These are phyloP conservation scores for Conus betulinus DNA, from an alignment of 1,140 invertebrate species.

Conservation along the genomic window DNA sequence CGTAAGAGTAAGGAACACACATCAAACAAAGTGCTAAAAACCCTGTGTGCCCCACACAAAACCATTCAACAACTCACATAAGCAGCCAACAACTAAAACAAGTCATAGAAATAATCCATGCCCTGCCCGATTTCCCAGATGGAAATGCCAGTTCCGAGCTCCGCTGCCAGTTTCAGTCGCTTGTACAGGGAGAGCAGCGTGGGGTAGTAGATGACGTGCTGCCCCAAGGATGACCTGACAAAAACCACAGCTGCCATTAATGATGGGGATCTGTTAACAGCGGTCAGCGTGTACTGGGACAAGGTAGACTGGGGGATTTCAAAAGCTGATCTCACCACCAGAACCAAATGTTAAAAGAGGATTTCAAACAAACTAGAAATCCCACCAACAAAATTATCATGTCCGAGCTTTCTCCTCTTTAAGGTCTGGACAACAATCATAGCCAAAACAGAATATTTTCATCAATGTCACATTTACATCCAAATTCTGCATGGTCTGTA, in stretches of 20 bases:
- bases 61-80: no score
- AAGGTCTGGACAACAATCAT: no score
- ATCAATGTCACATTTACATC: no score
- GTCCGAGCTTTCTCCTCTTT: no score
- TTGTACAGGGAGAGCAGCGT: conserved; percentile 89
- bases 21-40: neutral
- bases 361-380: no score
- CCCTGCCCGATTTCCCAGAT: conserved; percentile 98
- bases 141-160: conserved; percentile 89
- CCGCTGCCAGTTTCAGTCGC: conserved; percentile 86
- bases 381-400: no score
- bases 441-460: no score
- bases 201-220: conserved; percentile 90
- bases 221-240: conserved; percentile 73
- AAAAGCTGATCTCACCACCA: neutral
- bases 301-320: neutral
- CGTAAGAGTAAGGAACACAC: neutral
- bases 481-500: no score
- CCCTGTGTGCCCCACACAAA: neutral
- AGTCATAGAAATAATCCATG: conserved; percentile 95
- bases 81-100: conserved; percentile 80
- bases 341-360: no score
- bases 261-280: neutral
- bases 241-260: neutral
- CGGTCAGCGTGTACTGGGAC: neutral